phyloP scores from a whole-genome alignment of 2,888 invertebrate species.

The Caenorhabditis japonica region DNA sequence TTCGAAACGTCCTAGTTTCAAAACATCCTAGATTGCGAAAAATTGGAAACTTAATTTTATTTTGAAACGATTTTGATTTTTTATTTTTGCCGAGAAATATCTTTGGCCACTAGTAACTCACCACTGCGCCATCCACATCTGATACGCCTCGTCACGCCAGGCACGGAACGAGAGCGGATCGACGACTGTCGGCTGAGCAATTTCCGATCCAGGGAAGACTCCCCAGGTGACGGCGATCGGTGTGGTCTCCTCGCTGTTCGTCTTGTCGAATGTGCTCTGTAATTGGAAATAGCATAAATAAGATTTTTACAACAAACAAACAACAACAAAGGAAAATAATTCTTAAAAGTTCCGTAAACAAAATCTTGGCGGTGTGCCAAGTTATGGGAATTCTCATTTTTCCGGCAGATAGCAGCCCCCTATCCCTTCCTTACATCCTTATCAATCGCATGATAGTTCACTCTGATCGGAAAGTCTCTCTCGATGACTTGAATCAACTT shows the following conservation, averaged over 20 bases:
- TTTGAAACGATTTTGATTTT: too few species aligned
- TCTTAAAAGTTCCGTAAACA: too few species aligned
- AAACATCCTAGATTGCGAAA: neutral
- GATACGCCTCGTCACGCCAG: conserved; percentile 80
- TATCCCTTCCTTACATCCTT: conserved; percentile 77
- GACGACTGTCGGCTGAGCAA: conserved; percentile 81
- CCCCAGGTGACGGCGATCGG: conserved; percentile 82
- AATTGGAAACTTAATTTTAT: neutral
- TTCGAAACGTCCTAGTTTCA: too few species aligned
- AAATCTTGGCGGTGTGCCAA: too few species aligned
- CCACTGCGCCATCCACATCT: conserved; percentile 78
- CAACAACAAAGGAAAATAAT: too few species aligned
- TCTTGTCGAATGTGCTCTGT: conserved; percentile 79
- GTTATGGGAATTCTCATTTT: too few species aligned
- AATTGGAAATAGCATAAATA: too few species aligned
- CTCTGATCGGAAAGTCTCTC: conserved; percentile 77
- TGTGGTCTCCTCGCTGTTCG: conserved; percentile 80
- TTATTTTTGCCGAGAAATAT: too few species aligned
- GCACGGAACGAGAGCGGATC: conserved; percentile 81
- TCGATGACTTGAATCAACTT: conserved; percentile 79
- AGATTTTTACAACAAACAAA: too few species aligned
- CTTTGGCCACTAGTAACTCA: too few species aligned
- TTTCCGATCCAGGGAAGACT: conserved; percentile 81
- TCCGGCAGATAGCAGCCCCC: too few species aligned
- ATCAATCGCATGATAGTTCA: conserved; percentile 81